Conservation (phyloP, 2,888 invertebrate genomes). For the Pharmacophagus antenor region DNA sequence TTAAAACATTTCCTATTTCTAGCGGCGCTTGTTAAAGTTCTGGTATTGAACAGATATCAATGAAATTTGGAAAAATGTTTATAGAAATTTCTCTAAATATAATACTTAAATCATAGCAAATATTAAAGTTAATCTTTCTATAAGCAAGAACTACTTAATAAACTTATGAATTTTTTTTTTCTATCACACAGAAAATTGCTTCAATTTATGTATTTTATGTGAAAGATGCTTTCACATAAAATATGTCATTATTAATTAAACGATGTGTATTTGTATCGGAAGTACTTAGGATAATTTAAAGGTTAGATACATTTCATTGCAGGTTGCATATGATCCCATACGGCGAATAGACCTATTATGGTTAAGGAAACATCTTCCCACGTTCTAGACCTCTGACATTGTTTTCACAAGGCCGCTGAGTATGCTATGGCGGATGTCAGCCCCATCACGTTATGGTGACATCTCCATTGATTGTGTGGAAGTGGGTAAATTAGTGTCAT, state of each 20-base stretch:
- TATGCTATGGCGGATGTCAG: conserved; percentile 19
- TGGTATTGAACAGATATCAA: no score
- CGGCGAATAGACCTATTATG: conserved; percentile 11
- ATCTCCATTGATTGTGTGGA: conserved; percentile 15
- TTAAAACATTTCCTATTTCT: no score
- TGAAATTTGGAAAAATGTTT: no score
- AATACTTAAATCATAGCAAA: no score
- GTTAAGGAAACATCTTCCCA: conserved; percentile 20
- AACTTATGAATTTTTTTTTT: no score
- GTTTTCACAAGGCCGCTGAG: conserved; percentile 26
- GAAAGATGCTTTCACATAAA: background rate
- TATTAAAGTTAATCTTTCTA: no score
- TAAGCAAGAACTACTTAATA: no score
- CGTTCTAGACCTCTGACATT: conserved; percentile 30
- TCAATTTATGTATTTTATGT: no score
- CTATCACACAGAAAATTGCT: no score
- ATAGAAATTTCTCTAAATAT: no score
- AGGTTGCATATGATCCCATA: background rate
- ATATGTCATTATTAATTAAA: background rate
- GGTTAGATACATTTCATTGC: background rate
- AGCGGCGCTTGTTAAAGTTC: no score
- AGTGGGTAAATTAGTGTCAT: conserved; percentile 23
- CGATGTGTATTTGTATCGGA: background rate
- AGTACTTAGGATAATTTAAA: background rate
- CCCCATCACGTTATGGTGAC: conserved; percentile 26